phyloP scores from a whole-genome alignment of 2,888 invertebrate genomes.

The Plebejus argus region DNA sequence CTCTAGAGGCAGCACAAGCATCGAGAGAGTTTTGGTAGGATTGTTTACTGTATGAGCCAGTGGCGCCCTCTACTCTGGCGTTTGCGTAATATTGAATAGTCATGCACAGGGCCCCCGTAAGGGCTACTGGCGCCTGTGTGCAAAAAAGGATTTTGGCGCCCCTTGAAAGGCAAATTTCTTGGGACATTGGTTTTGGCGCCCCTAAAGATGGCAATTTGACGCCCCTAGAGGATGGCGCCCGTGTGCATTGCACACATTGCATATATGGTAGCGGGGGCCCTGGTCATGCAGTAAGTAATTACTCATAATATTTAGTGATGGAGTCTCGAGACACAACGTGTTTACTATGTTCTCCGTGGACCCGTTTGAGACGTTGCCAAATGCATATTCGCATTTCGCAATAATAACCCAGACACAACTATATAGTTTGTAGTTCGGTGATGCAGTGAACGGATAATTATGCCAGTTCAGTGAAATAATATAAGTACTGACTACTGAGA shows the following conservation, averaged over 20 bases:
- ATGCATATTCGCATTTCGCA: slow-evolving; percentile 64
- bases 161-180: too few species aligned
- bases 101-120: too few species aligned
- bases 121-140: too few species aligned
- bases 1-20: too few species aligned
- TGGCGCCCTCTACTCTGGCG: too few species aligned
- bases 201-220: too few species aligned
- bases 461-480: not conserved
- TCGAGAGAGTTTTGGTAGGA: too few species aligned
- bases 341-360: slow-evolving; percentile 56
- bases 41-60: not conserved
- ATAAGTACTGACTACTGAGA: not conserved
- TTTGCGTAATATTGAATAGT: not conserved
- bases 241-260: too few species aligned
- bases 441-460: not conserved
- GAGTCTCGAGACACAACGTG: slow-evolving; percentile 23
- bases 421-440: slow-evolving; percentile 41
- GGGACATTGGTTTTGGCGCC: too few species aligned
- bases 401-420: slow-evolving; percentile 64
- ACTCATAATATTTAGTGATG: slow-evolving; percentile 14
- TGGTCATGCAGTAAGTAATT: not conserved
- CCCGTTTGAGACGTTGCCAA: slow-evolving; percentile 70
- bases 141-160: too few species aligned
- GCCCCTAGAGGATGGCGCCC: too few species aligned
- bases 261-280: too few species aligned